Conservation (phyloP, 2,113 vertebrate species). For the Nesogale talazaci region DNA sequence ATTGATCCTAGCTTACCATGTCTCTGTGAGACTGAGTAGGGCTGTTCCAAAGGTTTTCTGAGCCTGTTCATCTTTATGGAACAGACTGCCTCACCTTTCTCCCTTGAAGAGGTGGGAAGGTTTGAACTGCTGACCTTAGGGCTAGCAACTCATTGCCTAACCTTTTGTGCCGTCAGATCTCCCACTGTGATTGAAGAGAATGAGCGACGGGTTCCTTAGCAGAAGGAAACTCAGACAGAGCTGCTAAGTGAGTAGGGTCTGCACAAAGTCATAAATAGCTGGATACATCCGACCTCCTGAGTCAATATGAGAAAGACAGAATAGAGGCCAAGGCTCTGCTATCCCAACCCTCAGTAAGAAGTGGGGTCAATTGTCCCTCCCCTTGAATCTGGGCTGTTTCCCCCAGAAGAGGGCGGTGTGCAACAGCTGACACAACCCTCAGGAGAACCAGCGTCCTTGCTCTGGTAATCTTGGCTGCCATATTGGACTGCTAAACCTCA, state of each 20-base stretch:
- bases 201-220: neutral
- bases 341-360: fast-evolving
- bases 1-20: no score
- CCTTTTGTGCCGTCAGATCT: no score
- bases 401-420: neutral
- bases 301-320: neutral
- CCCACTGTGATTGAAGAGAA: neutral
- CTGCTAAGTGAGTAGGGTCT: neutral
- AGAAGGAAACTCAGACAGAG: neutral
- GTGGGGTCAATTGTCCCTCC: neutral
- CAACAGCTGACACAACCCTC: neutral
- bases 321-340: neutral
- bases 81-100: no score
- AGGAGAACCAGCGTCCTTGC: neutral
- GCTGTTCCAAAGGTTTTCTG: no score
- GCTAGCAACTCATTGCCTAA: no score
- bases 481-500: neutral
- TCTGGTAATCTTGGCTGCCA: no score
- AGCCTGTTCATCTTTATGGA: no score
- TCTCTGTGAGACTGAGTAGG: no score
- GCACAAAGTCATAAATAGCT: neutral
- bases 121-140: no score
- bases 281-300: neutral
- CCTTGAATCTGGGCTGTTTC: neutral
- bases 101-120: no score